Conservation (phyloP, 2,797 vertebrate genomes). For the Malurus leucopterus region DNA sequence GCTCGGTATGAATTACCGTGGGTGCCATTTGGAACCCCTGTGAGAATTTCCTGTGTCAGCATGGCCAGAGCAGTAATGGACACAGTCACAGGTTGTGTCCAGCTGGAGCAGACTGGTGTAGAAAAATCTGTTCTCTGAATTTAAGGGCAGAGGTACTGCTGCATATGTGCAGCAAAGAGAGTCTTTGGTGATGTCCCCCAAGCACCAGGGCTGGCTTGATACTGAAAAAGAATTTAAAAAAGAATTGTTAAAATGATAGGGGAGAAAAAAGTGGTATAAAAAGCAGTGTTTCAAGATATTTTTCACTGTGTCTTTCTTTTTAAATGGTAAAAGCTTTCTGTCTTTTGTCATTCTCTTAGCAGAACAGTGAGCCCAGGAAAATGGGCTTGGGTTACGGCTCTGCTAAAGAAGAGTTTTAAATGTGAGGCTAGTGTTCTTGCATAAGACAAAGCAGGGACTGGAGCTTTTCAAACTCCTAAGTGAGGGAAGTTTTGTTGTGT, state of each 20-base stretch:
- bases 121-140: background rate
- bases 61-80: background rate
- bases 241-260: background rate
- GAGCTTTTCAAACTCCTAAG: background rate
- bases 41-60: background rate
- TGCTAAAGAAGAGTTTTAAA: background rate
- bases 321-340: background rate
- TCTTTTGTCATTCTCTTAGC: background rate
- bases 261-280: background rate
- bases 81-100: background rate
- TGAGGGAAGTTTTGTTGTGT: background rate
- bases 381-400: background rate
- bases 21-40: background rate
- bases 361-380: background rate
- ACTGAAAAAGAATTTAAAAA: background rate
- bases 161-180: background rate
- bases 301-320: background rate
- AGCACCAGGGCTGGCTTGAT: background rate
- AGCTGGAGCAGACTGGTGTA: background rate
- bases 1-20: background rate
- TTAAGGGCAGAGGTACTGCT: background rate
- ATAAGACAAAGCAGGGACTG: background rate
- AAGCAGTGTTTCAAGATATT: background rate
- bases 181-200: background rate
- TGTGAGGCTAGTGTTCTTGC: background rate